phyloP scores from a whole-genome alignment of 37 sponge, comb jelly and placozoan genomes.

The Aphrocallistes beatrix region DNA sequence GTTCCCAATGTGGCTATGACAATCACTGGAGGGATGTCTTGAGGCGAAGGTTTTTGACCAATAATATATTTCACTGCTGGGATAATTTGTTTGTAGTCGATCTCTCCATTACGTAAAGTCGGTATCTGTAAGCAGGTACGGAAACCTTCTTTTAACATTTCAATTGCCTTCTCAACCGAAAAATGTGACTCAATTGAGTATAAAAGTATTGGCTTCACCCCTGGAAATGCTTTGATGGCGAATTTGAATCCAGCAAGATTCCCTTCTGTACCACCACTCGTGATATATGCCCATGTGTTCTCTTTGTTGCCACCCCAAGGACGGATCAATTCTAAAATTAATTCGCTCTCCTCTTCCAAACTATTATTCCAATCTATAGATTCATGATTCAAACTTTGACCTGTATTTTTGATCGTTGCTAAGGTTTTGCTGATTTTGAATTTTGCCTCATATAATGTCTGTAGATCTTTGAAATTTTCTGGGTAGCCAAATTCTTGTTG shows the following conservation, averaged over 20 bases:
- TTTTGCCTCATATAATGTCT: not conserved
- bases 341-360: not conserved
- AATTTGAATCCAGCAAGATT: not conserved
- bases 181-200: not conserved
- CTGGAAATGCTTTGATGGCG: not conserved
- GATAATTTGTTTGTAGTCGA: not conserved
- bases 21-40: not conserved
- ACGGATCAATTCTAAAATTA: not conserved
- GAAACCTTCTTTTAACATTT: not conserved
- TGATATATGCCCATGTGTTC: conserved; percentile 11
- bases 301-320: not conserved
- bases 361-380: not conserved
- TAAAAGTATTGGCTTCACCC: not conserved
- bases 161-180: not conserved
- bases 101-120: not conserved
- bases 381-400: not conserved
- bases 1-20: not conserved
- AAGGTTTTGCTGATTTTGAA: not conserved
- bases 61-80: not conserved
- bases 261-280: conserved; percentile 1
- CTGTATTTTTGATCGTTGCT: not conserved
- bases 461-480: not conserved
- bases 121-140: not conserved
- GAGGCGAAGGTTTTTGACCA: not conserved
- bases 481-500: not conserved